Conservation (phyloP, 1,140 invertebrate species). For the Drosophila nigromelanica region DNA sequence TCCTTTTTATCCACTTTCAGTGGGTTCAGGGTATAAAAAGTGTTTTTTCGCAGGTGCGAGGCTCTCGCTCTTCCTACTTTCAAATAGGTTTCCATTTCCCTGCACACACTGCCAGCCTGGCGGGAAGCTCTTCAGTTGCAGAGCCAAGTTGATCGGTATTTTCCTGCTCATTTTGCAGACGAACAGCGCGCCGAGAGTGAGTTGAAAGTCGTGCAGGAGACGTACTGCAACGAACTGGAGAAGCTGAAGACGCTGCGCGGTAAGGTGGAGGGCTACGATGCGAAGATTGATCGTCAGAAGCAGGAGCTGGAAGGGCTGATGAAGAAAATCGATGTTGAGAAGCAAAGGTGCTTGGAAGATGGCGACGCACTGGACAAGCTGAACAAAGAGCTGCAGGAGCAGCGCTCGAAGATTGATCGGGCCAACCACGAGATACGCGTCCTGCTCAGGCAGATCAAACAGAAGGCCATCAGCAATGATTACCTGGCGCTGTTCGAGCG, state of each 20-base stretch:
- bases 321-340: constrained; percentile 33
- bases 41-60: too few species aligned
- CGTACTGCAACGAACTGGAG: constrained; percentile 53
- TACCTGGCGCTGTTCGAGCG: constrained; percentile 73
- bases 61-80: too few species aligned
- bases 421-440: constrained; percentile 75
- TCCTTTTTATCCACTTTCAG: too few species aligned
- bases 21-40: too few species aligned
- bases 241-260: constrained; percentile 68
- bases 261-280: constrained; percentile 51
- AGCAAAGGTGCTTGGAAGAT: constrained; percentile 50
- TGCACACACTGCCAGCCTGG: too few species aligned
- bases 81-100: too few species aligned
- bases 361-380: constrained; percentile 58
- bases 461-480: constrained; percentile 72
- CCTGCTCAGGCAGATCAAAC: constrained; percentile 56
- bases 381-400: constrained; percentile 69
- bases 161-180: constrained; percentile 19
- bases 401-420: constrained; percentile 68
- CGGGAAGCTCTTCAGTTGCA: too few species aligned
- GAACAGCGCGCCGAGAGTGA: constrained; percentile 47
- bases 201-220: constrained; percentile 52
- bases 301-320: constrained; percentile 51
- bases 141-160: neutral
- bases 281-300: constrained; percentile 43